Base-by-base conservation (phyloP, 1,140 invertebrate genomes). In the Danaus plexippus region DNA sequence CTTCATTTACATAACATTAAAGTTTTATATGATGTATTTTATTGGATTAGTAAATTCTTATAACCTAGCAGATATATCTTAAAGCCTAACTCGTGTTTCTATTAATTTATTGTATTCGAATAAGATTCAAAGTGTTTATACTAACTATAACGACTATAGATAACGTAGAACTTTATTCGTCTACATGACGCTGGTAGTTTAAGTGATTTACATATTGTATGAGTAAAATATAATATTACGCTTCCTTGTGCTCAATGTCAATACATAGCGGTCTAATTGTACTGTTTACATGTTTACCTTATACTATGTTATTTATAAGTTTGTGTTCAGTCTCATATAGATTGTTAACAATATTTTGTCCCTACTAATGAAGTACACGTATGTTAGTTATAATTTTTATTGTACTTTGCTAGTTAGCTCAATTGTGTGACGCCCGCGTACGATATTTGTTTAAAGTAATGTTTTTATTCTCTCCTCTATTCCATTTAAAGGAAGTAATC, bases 241-340 rank as follows among this genome's bases (percentile, higher is more conserved):
- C 83, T 86, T 86, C 64, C 74, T 75, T 68, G 80, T 86, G 83
- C 83, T 86, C 83, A 86, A 86, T 82, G 80, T 84, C 73, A 73
- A 75, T 81, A 79, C 60, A 69, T 69, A 75, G 77, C 80, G 80
- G 80, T 84, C 80, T 84, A 84, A 84, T 74, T 52, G 9, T 43
- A 40, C 11, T 15, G 50, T 43, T 42, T 11, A 15, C 15, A 4
- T 15, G 50, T 43, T 32, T 32, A 32, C 22, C 22, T 32, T 32
- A 32, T 32, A 32, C 22, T 52, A 43, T 9, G 12, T 52, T 18
- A 44, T 10, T 43, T 41, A 52, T 15, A 40, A 43, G 15, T 41
- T 42, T 51, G 71, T 78, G 74, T 78, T 82, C 73, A 82, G 81
- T 82, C 79, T 85, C 81, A 82, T 73, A 68, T 63, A 64, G 70